These are phyloP conservation scores for Trypoxylus dichotomus DNA, from an alignment of 1,140 invertebrate species.

Conservation along the genomic window DNA sequence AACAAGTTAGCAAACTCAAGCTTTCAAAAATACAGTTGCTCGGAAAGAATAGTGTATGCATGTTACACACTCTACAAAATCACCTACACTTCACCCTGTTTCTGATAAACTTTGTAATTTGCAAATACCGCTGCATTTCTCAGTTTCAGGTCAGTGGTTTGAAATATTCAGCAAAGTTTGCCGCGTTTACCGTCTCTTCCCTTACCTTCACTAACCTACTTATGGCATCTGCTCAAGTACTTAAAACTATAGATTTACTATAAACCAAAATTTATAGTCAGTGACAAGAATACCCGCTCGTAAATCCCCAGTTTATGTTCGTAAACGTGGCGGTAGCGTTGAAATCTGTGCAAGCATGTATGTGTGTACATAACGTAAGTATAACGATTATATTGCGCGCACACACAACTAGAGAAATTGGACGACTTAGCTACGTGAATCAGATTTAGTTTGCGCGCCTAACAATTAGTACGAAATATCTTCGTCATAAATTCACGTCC, in stretches of 20 bases:
- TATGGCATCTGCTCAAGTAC: background rate
- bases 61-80: background rate
- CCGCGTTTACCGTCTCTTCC: background rate
- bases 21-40: too few species aligned
- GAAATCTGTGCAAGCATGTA: background rate
- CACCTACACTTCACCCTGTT: background rate
- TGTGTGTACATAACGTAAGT: background rate
- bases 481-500: background rate
- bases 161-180: background rate
- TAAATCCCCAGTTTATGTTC: background rate
- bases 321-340: background rate
- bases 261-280: constrained; percentile 7
- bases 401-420: background rate
- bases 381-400: background rate
- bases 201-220: constrained; percentile 2
- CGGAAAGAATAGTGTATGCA: background rate
- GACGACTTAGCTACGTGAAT: background rate
- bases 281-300: background rate
- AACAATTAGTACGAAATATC: background rate
- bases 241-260: constrained; percentile 4
- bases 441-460: background rate
- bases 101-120: background rate
- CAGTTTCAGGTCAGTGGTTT: background rate
- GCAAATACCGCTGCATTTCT: background rate
- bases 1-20: too few species aligned